Conservation (phyloP, 2,113 vertebrate genomes). For the Thunnus maccoyii region DNA sequence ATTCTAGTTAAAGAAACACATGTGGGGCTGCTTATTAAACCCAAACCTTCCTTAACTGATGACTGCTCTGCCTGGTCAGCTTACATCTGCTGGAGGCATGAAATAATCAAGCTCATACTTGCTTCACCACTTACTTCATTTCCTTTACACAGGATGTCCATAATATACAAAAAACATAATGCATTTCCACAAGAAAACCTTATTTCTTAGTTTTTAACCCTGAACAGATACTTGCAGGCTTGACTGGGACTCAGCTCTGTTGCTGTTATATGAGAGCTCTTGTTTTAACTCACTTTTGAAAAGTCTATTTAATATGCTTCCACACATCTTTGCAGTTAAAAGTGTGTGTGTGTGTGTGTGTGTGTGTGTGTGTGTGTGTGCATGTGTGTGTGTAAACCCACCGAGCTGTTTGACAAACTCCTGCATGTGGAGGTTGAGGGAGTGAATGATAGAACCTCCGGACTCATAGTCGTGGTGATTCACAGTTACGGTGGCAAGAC, state of each 20-base stretch:
- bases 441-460: constrained; percentile 93
- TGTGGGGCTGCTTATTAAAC: not conserved
- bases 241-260: too few species aligned
- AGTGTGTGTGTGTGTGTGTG: too few species aligned
- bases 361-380: not conserved
- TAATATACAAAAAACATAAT: too few species aligned
- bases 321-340: too few species aligned
- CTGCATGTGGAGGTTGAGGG: constrained; percentile 97
- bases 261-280: too few species aligned
- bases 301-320: too few species aligned
- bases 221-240: too few species aligned
- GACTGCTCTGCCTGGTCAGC: not conserved
- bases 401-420: constrained; percentile 96
- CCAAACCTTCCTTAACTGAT: not conserved
- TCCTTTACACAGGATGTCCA: not conserved
- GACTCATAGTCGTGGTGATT: constrained; percentile 96
- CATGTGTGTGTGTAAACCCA: constrained; percentile 79
- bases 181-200: too few species aligned
- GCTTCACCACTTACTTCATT: not conserved
- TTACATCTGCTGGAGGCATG: constrained; percentile 5
- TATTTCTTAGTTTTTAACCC: too few species aligned
- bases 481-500: constrained; percentile 93
- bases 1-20: not conserved
- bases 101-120: not conserved
- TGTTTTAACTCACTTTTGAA: too few species aligned